phyloP scores from a whole-genome alignment of 1,140 invertebrate genomes.

The Thrips palmi region DNA sequence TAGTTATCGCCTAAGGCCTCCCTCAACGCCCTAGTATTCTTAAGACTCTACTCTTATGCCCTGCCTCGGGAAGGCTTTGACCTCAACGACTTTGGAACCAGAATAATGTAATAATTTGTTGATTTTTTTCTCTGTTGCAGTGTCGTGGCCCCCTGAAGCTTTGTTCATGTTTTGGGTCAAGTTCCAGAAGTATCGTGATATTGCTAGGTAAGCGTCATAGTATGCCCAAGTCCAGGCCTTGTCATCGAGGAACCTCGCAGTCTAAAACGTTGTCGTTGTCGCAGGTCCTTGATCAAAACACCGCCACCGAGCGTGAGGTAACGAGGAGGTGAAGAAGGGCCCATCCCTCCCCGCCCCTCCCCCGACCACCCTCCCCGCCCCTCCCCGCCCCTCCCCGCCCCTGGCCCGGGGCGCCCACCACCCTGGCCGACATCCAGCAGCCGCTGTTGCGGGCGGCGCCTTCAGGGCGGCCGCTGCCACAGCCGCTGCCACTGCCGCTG shows the following conservation, averaged over 20 bases:
- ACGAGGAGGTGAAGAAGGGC: constrained; percentile 3
- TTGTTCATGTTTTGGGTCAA: constrained; percentile 39
- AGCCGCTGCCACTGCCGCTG: constrained; percentile 29
- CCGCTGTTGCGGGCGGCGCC: constrained; percentile 29
- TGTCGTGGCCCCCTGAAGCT: constrained; percentile 22
- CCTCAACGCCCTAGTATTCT: no score
- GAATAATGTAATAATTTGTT: no score
- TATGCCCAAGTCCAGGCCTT: neutral
- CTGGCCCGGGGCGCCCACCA: no score
- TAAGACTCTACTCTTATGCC: no score
- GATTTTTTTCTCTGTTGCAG: constrained; percentile 23
- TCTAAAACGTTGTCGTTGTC: neutral
- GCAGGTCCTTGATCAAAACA: neutral
- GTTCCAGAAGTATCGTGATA: constrained; percentile 42
- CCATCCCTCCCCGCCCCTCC: no score
- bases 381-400: no score
- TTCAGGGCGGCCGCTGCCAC: constrained; percentile 27
- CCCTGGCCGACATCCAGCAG: no score
- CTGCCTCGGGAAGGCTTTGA: no score
- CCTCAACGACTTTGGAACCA: no score
- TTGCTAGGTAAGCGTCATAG: constrained; percentile 34
- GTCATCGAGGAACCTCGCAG: neutral
- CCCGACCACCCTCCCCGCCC: no score
- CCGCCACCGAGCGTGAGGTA: neutral
- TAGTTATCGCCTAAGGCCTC: no score